Conservation (phyloP, 2,113 vertebrate species). For the Phalacrocorax aristotelis region DNA sequence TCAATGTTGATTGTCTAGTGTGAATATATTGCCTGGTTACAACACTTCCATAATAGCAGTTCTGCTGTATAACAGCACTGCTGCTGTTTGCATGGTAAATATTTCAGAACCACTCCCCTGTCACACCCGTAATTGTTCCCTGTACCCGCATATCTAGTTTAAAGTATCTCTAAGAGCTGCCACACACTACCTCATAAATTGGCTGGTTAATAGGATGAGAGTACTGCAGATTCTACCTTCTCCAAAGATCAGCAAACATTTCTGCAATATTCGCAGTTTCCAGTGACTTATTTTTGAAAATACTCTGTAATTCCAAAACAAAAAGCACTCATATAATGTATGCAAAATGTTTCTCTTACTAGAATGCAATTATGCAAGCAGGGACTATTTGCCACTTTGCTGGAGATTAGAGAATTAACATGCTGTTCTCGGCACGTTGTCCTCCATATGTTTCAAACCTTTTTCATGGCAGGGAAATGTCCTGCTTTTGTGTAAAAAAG, state of each 20-base stretch:
- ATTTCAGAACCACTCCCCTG: not conserved
- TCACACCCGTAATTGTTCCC: not conserved
- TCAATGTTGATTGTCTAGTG: not conserved
- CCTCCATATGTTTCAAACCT: not conserved
- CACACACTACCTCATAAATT: not conserved
- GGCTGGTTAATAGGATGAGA: slow-evolving; percentile 16
- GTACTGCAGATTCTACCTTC: not conserved
- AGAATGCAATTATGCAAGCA: slow-evolving; percentile 3
- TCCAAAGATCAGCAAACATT: slow-evolving; percentile 46
- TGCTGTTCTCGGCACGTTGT: not conserved
- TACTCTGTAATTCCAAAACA: not conserved
- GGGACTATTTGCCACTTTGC: not conserved
- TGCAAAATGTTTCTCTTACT: not conserved
- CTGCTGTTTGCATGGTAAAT: not conserved
- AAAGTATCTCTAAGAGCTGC: slow-evolving; percentile 14
- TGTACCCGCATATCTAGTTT: not conserved
- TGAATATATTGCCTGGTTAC: not conserved
- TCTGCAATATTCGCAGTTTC: slow-evolving; percentile 33
- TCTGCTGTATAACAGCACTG: not conserved
- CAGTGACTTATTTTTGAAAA: slow-evolving; percentile 37
- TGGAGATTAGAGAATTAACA: not conserved
- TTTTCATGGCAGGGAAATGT: not conserved
- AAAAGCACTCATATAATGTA: not conserved
- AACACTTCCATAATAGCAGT: not conserved
- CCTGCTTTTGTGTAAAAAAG: not conserved